Conservation (phyloP, 2,888 invertebrate species). For the Synanthedon vespiformis region DNA sequence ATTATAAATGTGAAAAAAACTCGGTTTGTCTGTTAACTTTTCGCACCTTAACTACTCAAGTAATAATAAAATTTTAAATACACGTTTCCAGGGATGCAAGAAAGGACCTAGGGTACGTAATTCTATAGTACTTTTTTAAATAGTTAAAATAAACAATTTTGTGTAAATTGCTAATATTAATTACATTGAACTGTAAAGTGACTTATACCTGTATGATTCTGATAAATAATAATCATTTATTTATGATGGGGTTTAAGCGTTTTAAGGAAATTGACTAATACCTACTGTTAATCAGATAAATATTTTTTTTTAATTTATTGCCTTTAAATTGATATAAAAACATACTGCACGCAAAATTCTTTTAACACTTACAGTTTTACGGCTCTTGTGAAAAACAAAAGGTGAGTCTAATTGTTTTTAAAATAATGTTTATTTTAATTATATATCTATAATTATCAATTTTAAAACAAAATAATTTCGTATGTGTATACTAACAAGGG, state of each 20-base stretch:
- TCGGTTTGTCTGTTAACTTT: too few species aligned
- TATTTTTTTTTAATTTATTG: slow-evolving; percentile 10
- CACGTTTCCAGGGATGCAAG: too few species aligned
- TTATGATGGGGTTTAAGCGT: not conserved
- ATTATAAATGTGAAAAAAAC: too few species aligned
- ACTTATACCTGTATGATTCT: not conserved
- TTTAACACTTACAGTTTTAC: not conserved
- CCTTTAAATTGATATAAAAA: slow-evolving; percentile 15
- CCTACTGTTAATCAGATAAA: slow-evolving; percentile 11
- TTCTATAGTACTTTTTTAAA: too few species aligned
- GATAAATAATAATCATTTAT: not conserved
- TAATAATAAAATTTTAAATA: too few species aligned
- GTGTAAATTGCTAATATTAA: not conserved
- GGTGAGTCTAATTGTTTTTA: not conserved
- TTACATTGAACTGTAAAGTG: not conserved
- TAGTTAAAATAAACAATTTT: too few species aligned
- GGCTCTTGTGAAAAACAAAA: not conserved
- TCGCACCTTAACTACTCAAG: too few species aligned
- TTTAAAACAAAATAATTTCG: too few species aligned
- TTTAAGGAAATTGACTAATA: not conserved
- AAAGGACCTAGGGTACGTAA: too few species aligned
- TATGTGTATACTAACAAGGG: too few species aligned
- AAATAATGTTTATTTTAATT: too few species aligned
- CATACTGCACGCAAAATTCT: slow-evolving; percentile 1
- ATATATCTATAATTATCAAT: too few species aligned